Conservation (phyloP, 2,113 vertebrate genomes). For the Rhynchopsitta pachyrhyncha region DNA sequence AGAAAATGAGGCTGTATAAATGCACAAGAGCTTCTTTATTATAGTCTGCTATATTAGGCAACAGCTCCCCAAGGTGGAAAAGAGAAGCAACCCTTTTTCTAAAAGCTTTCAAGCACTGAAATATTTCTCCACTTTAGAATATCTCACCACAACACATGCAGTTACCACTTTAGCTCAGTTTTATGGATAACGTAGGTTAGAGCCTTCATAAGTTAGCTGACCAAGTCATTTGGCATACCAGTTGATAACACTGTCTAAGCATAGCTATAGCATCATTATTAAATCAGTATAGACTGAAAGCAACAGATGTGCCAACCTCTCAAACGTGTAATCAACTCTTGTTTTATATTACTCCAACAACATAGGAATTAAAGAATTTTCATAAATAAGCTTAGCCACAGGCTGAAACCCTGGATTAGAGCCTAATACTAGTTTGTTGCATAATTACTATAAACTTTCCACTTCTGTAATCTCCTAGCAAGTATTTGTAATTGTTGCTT, state of each 20-base stretch:
- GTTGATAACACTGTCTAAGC: background rate
- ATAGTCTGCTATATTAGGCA: background rate
- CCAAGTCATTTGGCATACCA: background rate
- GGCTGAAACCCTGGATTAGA: background rate
- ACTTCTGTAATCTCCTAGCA: background rate
- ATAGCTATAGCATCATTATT: background rate
- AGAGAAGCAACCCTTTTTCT: background rate
- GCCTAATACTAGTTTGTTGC: background rate
- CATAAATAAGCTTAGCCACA: background rate
- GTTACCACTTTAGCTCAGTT: background rate
- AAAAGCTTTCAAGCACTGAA: background rate
- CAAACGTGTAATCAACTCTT: background rate
- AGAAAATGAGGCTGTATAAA: background rate
- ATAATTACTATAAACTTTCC: background rate
- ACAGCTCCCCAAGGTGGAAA: background rate
- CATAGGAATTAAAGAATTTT: background rate
- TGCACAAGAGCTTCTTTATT: background rate
- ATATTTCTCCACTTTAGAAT: background rate
- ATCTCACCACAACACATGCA: background rate
- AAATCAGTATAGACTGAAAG: background rate
- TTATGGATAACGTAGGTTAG: background rate
- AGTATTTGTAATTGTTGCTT: background rate
- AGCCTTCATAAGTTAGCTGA: background rate
- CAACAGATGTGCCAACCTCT: background rate
- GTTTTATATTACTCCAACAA: background rate